phyloP scores from a whole-genome alignment of 2,888 invertebrate species.

The Byasa hedistus region DNA sequence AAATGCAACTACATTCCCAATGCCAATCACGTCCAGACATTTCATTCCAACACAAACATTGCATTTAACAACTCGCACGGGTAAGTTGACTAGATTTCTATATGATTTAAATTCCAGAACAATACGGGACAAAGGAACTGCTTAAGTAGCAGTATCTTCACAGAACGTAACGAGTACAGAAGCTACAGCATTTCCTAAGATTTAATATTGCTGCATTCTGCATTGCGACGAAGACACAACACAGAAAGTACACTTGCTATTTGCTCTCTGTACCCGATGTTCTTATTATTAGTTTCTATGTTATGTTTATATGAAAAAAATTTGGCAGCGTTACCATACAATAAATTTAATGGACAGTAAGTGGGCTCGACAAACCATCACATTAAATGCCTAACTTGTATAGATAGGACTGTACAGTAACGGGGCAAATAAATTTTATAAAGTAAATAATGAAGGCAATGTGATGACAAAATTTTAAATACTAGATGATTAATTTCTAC shows the following conservation, averaged over 20 bases:
- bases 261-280: neutral
- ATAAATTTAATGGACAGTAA: neutral
- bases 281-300: neutral
- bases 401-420: neutral
- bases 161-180: neutral
- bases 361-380: neutral
- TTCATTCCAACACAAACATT: neutral
- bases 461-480: no score
- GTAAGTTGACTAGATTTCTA: slow-evolving; percentile 16
- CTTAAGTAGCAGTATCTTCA: neutral
- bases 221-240: neutral
- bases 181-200: neutral
- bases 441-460: neutral
- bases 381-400: neutral
- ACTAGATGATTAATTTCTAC: no score
- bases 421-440: neutral
- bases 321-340: neutral
- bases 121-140: slow-evolving; percentile 8
- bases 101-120: slow-evolving; percentile 21
- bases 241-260: neutral
- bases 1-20: slow-evolving; percentile 5
- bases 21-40: neutral
- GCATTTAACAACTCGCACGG: slow-evolving; percentile 17
- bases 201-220: neutral
- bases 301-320: neutral